These are phyloP conservation scores for Muscicapa striata DNA, from an alignment of 2,797 vertebrate species.

Conservation along the genomic window DNA sequence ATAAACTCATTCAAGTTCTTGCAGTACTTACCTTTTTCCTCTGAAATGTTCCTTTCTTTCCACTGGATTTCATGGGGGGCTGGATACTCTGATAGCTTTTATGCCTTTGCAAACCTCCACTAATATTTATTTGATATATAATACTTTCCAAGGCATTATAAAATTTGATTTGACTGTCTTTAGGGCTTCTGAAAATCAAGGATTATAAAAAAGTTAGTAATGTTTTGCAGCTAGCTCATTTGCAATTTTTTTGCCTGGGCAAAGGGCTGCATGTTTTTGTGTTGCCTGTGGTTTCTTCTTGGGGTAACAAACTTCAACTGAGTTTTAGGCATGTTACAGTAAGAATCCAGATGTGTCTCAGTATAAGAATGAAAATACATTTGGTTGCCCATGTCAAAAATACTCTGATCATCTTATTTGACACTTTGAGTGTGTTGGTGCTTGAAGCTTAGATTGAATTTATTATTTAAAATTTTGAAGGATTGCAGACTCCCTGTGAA, in stretches of 20 bases:
- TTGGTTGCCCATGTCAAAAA: not conserved
- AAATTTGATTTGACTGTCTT: not conserved
- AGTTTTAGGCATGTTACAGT: not conserved
- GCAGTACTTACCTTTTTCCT: not conserved
- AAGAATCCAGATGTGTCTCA: not conserved
- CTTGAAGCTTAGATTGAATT: not conserved
- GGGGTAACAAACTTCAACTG: not conserved
- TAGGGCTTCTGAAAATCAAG: not conserved
- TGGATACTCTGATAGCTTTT: not conserved
- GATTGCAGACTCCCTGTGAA: not conserved
- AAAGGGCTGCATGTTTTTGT: not conserved
- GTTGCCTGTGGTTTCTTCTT: constrained; percentile 6
- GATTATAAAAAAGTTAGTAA: not conserved
- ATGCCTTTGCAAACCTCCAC: not conserved
- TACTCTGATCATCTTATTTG: not conserved
- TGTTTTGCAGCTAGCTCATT: not conserved
- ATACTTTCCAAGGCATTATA: not conserved
- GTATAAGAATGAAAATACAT: not conserved
- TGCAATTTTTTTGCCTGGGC: not conserved
- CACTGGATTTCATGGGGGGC: not conserved
- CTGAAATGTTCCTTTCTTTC: not conserved
- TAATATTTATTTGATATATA: not conserved
- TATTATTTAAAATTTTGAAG: not conserved
- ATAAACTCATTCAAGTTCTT: not conserved
- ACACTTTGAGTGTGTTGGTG: not conserved